phyloP scores from a whole-genome alignment of 2,797 vertebrate genomes.

The Macrochelys suwanniensis region DNA sequence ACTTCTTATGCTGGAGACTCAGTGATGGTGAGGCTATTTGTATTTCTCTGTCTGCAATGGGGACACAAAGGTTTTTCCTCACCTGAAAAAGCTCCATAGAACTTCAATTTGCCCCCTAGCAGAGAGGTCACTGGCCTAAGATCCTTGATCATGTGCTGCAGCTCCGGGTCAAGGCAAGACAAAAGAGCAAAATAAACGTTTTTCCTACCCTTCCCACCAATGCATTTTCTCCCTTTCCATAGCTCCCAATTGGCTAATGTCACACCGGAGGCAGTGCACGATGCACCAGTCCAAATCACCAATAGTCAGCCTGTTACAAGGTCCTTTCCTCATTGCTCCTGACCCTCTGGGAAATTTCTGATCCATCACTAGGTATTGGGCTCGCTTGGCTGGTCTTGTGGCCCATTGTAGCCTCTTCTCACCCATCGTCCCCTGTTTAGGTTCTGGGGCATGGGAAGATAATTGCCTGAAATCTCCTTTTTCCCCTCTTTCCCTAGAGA shows the following conservation, averaged over 20 bases:
- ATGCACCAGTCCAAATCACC: background rate
- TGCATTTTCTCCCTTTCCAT: background rate
- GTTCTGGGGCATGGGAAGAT: background rate
- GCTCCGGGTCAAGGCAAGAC: background rate
- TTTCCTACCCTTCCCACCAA: background rate
- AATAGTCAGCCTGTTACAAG: background rate
- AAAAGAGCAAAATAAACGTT: background rate
- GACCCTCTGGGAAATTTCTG: background rate
- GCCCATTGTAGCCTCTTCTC: background rate
- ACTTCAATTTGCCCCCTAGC: too few relatives aligned
- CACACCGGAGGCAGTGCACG: background rate
- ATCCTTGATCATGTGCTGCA: background rate
- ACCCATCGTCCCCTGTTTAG: background rate
- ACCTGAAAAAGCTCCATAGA: background rate
- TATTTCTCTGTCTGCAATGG: background rate
- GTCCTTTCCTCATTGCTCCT: background rate
- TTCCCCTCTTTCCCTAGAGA: conserved; percentile 84
- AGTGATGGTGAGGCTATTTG: background rate
- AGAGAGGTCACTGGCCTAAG: too few relatives aligned
- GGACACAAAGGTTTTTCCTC: background rate
- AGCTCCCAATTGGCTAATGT: background rate
- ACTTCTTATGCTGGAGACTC: background rate
- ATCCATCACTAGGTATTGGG: background rate
- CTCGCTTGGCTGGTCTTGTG: background rate
- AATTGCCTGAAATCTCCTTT: rapidly evolving